phyloP scores from a whole-genome alignment of 2,113 vertebrate genomes.

The Lontra canadensis region DNA sequence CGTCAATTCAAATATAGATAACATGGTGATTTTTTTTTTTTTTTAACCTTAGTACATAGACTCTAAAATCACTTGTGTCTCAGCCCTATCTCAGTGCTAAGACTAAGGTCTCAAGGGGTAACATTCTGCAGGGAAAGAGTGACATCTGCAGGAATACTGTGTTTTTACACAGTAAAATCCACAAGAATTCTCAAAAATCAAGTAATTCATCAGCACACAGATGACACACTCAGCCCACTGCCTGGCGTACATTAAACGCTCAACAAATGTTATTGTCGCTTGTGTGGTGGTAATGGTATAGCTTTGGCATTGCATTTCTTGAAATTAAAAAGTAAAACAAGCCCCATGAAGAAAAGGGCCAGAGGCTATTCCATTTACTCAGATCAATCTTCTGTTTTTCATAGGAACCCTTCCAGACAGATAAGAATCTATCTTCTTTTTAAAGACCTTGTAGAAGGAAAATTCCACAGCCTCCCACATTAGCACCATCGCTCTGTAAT shows the following conservation, averaged over 20 bases:
- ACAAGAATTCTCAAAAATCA: neutral
- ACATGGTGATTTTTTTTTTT: neutral
- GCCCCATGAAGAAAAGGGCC: neutral
- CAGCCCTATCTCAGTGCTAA: neutral
- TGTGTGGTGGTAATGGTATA: neutral
- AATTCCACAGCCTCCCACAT: neutral
- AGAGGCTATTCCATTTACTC: neutral
- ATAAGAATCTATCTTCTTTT: neutral
- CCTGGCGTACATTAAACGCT: neutral
- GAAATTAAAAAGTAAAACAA: neutral
- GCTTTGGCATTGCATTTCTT: neutral
- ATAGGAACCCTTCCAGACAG: neutral
- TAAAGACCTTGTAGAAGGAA: neutral
- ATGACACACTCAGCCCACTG: neutral
- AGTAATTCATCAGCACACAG: neutral
- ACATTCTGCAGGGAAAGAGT: conserved; percentile 38
- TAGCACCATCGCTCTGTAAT: neutral
- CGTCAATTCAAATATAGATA: neutral
- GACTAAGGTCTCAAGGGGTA: rapidly evolving
- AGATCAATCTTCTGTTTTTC: neutral
- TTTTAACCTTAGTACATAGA: neutral
- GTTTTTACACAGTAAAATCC: conserved; percentile 3
- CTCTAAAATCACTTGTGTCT: conserved; percentile 5
- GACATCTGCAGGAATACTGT: conserved; percentile 76
- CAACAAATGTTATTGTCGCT: neutral